Conservation (phyloP, 2,797 vertebrate species). For the Characodon lateralis region DNA sequence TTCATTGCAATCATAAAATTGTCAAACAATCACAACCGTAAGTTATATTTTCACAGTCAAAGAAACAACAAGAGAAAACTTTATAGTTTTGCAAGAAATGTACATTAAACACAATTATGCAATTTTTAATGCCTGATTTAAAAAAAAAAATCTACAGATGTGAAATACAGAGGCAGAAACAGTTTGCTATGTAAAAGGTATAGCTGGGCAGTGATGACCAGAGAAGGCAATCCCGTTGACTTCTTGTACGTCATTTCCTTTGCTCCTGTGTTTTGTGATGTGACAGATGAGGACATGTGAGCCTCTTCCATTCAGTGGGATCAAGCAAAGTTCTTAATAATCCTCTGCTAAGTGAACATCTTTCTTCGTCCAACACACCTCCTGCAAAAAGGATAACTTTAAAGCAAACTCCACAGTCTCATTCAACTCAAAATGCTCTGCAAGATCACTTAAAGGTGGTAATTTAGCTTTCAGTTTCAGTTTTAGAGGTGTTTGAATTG, state of each 20-base stretch:
- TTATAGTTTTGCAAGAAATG: background rate
- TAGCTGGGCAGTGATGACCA: background rate
- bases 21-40: no score
- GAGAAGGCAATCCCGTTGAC: background rate
- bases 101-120: background rate
- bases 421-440: background rate
- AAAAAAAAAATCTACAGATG: background rate
- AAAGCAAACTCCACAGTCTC: background rate
- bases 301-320: background rate
- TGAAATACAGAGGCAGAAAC: background rate
- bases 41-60: background rate
- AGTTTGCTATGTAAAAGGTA: background rate
- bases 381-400: constrained; percentile 3
- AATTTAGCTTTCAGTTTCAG: background rate
- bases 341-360: constrained; percentile 2
- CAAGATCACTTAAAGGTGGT: background rate
- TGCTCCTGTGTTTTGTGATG: constrained; percentile 4
- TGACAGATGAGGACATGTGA: constrained; percentile 7
- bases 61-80: background rate
- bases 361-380: constrained; percentile 6
- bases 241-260: background rate
- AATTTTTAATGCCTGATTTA: background rate
- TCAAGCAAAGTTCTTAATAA: constrained; percentile 8
- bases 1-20: no score
- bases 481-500: background rate